Conservation (phyloP, 1,140 invertebrate species). For the Littorina saxatilis region DNA sequence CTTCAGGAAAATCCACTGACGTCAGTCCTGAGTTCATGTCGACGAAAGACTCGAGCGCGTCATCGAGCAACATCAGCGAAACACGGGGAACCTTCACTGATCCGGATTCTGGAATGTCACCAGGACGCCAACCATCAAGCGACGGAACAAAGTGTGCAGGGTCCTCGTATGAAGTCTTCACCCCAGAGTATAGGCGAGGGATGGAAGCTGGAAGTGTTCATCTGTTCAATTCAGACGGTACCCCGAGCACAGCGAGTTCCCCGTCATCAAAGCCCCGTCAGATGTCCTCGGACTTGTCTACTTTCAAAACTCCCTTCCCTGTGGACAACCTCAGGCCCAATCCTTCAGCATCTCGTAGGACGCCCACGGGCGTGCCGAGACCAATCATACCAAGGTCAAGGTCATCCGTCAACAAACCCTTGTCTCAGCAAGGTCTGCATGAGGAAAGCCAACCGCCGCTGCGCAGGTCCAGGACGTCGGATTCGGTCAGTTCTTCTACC, state of each 20-base stretch:
- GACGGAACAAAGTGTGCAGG: too few relatives aligned
- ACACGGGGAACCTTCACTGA: too few relatives aligned
- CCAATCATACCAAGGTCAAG: neutral
- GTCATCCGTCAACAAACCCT: neutral
- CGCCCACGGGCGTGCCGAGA: neutral
- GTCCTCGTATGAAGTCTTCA: too few relatives aligned
- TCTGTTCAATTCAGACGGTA: neutral
- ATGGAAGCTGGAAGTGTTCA: too few relatives aligned
- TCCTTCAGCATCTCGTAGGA: neutral
- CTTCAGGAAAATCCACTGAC: neutral
- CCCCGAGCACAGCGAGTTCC: neutral
- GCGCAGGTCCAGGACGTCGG: constrained; percentile 10
- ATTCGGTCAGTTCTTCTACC: neutral
- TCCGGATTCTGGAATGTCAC: too few relatives aligned
- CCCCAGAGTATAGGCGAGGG: too few relatives aligned
- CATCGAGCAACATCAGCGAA: too few relatives aligned
- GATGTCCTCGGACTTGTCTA: neutral
- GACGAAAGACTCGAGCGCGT: neutral
- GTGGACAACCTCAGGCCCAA: neutral
- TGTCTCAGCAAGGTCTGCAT: neutral
- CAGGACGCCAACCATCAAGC: too few relatives aligned
- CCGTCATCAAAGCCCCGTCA: neutral
- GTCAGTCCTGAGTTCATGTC: neutral
- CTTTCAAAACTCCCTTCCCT: constrained; percentile 1
- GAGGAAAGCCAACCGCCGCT: neutral